Evolutionary conservation across 1,140 invertebrate genomes (phyloP), one percentile per base, ranked within the genome.

Genomic region (Drosophila simulans): DNA sequence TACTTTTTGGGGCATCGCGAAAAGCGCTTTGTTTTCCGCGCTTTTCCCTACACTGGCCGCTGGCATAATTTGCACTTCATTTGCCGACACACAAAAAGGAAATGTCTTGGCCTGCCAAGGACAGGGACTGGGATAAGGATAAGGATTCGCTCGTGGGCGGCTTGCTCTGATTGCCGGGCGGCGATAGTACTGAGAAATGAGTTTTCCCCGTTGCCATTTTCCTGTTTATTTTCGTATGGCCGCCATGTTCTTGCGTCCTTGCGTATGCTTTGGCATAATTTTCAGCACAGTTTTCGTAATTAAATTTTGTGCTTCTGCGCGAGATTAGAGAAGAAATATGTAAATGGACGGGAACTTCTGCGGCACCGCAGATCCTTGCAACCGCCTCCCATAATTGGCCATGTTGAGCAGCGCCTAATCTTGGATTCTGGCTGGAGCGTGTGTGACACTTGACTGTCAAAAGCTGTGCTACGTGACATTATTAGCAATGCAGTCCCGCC

Each of bases 1-100:
- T 68, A 71, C 74, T 75, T 78, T 78, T 63, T 31, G 46, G 69
- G 73, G 73, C 72, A 17, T 15, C 35, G 34, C 17, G 45, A 39
- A 58, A 56, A 56, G 57, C 73, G 42, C 55, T 52, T 65, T 78
- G 62, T 70, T 56, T 66, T 75, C 31, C 63, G 65, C 73, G 74
- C 54, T 63, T 70, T 85, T 80, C 68, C 55, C 22, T 48, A 65
- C 55, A 71, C 25, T 68, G 54, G 70, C 63, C 73, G 53, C 62
- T 69, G 74, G 78, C 75, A 71, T 88, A 86, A 85, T 82, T 86
- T 88, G 82, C 83, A 86, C 82, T 82, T 72, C 78, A 85, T 85
- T 85, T 86, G 56, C 73, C 64, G 52, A 56, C 43, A 55, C 42
- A 45, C 57, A 80, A 74, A 77, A 72, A 48, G 49, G 37, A 74